Evolutionary conservation across 2,797 vertebrate species (phyloP).

Genomic region (Schizopygopsis pylzovi): DNA sequence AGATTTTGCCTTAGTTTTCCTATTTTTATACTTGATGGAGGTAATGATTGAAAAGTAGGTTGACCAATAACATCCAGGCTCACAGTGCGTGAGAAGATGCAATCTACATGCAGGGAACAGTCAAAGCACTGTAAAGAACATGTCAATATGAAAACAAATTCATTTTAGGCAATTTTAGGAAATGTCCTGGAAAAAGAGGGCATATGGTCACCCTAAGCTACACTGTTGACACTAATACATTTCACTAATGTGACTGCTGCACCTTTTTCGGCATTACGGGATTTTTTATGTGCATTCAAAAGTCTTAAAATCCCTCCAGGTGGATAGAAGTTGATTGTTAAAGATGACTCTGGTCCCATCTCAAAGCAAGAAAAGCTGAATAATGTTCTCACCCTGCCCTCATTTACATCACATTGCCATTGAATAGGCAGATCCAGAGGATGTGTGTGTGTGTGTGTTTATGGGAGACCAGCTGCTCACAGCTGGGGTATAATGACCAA

Average conservation of each 20-base stretch:
- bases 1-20: neutral
- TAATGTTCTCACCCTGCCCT: conserved; percentile 56
- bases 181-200: neutral
- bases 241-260: neutral
- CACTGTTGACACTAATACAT: neutral
- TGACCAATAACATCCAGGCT: neutral
- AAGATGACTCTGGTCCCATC: conserved; percentile 59
- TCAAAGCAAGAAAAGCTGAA: conserved; percentile 57
- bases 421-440: conserved; percentile 66
- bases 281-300: conserved; percentile 15
- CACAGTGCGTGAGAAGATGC: neutral
- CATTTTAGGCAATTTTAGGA: neutral
- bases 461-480: conserved; percentile 81
- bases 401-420: conserved; percentile 64
- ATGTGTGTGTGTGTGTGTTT: conserved; percentile 64
- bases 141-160: neutral
- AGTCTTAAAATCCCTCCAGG: conserved; percentile 28
- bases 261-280: neutral
- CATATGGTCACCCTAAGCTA: neutral
- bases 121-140: neutral
- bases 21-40: neutral
- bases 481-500: conserved; percentile 79
- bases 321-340: conserved; percentile 36
- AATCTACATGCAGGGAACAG: neutral
- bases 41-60: neutral